Conservation (phyloP, 2,797 vertebrate species). For the Lerista edwardsae region DNA sequence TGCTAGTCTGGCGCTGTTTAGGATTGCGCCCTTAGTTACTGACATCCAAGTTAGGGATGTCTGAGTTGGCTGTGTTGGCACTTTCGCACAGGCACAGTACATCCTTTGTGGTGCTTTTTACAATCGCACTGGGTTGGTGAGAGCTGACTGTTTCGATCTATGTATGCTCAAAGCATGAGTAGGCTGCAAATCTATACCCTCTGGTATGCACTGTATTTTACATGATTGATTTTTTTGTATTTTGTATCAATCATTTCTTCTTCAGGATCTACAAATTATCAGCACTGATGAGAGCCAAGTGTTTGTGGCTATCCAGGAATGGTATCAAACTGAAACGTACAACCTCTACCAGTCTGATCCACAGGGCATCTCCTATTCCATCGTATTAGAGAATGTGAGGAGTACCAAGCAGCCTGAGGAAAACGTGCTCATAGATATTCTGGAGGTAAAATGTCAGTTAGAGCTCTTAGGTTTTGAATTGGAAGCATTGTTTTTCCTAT, state of each 20-base stretch:
- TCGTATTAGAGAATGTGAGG: slow-evolving; percentile 90
- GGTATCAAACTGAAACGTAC: slow-evolving; percentile 94
- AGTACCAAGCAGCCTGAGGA: slow-evolving; percentile 94
- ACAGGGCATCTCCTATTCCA: slow-evolving; percentile 87
- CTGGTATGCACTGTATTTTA: background rate
- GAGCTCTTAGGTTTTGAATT: background rate
- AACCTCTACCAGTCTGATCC: slow-evolving; percentile 95
- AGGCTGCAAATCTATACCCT: background rate
- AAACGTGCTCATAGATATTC: slow-evolving; percentile 90
- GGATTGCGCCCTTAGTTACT: too few species aligned
- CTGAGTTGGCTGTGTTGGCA: too few species aligned
- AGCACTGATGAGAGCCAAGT: slow-evolving; percentile 96
- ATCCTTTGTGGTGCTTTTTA: too few species aligned
- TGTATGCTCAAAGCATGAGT: background rate
- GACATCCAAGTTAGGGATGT: too few species aligned
- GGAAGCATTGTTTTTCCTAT: background rate
- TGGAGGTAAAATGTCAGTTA: slow-evolving; percentile 83
- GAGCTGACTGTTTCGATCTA: too few species aligned
- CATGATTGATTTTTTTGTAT: too few species aligned
- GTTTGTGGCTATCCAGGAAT: slow-evolving; percentile 94
- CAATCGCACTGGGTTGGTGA: too few species aligned
- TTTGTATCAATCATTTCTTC: background rate
- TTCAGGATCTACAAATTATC: slow-evolving; percentile 92
- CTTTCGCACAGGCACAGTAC: too few species aligned
- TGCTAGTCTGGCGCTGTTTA: too few species aligned